Base-by-base conservation (phyloP, 1,140 invertebrate genomes). In the Nilaparvata lugens region DNA sequence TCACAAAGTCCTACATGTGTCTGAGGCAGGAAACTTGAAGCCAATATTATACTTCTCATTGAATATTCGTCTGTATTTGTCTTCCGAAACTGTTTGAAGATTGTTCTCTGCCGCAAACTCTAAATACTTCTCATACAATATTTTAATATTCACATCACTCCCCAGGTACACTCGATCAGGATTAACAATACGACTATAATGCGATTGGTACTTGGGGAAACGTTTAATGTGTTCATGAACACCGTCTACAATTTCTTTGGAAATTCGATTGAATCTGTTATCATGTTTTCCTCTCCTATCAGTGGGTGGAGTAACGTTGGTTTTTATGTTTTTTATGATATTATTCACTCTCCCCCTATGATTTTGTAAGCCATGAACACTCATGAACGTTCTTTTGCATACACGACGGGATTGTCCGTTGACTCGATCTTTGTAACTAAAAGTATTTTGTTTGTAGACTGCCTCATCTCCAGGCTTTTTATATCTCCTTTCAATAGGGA, bases 1-100 rank as follows among this genome's bases (percentile, higher is more conserved):
- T 64, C 60, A 62, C 48, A 64, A 62, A 21, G 35, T 58, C 0
- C 51, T 48, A 58, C 54, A 62, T 57, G 63, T 63, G 25, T 64
- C 55, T 6, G 56, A 42, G 13, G 28, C 14, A 51, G 63, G 55
- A 16, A 21, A 31, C 18, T 64, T 31, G 38, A 64, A 63, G 24
- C 54, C 38, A 16, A 64, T 23, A 42, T 64, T 62, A 38, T 64
- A 63, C 42, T 60, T 0, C 24, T 57, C 52, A 40, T 43, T 54
- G 45, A 35, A 35, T 4, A 54, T 60, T 19, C 51, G 31, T 43
- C 58, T 63, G 60, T 62, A 63, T 45, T 21, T 21, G 52, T 54
- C 52, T 21, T 19, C 52, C 24, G 4, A 21, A 23, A 54, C 52
- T 2, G 19, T 24, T 24, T 21, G 24, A 6, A 54, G 16, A 25